A percentile compares a stretch with the other conserved stretches of the same genome.
Evolutionary conservation across 2,888 invertebrate genomes (phyloP).

Genomic region (Drosophila paucipuncta): DNA sequence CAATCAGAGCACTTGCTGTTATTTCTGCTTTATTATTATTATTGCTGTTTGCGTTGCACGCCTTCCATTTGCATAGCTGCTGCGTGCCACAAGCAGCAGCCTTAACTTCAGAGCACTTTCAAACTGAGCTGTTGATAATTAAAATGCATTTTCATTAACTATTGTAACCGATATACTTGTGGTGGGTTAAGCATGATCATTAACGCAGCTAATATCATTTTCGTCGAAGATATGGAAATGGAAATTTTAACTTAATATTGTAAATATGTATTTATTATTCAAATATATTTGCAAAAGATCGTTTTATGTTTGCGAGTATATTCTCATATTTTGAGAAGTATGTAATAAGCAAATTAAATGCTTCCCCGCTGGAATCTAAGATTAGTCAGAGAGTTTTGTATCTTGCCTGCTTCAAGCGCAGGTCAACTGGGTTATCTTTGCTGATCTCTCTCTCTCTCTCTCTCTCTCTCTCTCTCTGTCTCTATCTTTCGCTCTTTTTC

Average conservation of each 20-base stretch:
- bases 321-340: background rate
- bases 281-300: background rate
- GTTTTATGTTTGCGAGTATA: background rate
- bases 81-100: constrained; percentile 7
- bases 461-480: background rate
- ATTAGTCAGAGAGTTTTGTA: constrained; percentile 2
- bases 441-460: background rate
- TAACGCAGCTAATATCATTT: background rate
- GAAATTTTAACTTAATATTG: background rate
- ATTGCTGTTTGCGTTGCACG: constrained; percentile 52
- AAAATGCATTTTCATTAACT: background rate
- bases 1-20: constrained; percentile 39
- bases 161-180: background rate
- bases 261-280: too few species aligned
- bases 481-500: constrained; percentile 14
- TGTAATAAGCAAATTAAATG: background rate
- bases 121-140: background rate
- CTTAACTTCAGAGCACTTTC: background rate
- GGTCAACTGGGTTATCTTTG: constrained; percentile 34
- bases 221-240: background rate
- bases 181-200: background rate
- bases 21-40: constrained; percentile 48
- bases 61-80: constrained; percentile 49
- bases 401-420: background rate
- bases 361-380: background rate